Percentiles rank a stretch among this genome's conserved stretches.
Conservation (phyloP, 1,140 invertebrate genomes). For the Daktulosphaira vitifoliae region DNA sequence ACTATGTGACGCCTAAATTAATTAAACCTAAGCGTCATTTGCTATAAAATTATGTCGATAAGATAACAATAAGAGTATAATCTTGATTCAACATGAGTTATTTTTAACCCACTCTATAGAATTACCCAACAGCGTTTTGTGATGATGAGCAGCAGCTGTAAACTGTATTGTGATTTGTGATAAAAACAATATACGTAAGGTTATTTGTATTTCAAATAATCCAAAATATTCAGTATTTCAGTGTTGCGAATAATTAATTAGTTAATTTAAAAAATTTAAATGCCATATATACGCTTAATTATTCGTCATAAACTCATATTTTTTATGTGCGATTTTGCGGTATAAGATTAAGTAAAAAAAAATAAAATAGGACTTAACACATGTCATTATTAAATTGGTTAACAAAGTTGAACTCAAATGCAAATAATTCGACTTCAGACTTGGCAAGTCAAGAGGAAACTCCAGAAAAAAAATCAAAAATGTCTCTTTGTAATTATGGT, state of each 20-base stretch:
- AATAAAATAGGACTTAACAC: not conserved
- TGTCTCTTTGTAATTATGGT: too few species aligned
- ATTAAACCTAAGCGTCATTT: not conserved
- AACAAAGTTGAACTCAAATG: not conserved
- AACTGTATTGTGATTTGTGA: not conserved
- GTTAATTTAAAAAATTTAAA: too few species aligned
- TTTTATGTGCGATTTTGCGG: not conserved
- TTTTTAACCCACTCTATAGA: too few species aligned
- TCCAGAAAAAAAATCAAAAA: too few species aligned
- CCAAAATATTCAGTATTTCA: too few species aligned
- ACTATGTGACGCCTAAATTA: not conserved
- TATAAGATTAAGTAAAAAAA: not conserved
- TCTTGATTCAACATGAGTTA: too few species aligned
- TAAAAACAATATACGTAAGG: not conserved
- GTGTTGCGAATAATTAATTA: not conserved
- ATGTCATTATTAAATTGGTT: constrained; percentile 14
- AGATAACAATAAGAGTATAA: not conserved
- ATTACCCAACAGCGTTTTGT: too few species aligned
- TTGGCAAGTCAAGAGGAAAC: too few species aligned
- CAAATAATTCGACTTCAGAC: not conserved
- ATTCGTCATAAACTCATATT: too few species aligned
- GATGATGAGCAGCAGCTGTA: too few species aligned
- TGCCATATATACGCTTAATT: too few species aligned
- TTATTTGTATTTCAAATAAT: not conserved
- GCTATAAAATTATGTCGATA: not conserved